phyloP scores from a whole-genome alignment of 1,140 invertebrate genomes.

The Temnothorax nylanderi region DNA sequence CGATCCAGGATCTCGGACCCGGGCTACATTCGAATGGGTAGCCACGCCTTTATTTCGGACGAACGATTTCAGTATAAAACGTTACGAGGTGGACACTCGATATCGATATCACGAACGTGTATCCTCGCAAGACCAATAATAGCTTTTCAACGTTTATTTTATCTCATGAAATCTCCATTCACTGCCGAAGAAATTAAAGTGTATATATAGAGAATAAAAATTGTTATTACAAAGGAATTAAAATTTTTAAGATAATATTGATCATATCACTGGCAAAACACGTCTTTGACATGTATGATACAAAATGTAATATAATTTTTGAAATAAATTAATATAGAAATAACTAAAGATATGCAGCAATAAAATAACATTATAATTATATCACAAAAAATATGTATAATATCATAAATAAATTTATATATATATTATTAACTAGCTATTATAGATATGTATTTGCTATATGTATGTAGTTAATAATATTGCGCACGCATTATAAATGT shows the following conservation, averaged over 20 bases:
- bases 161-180: neutral
- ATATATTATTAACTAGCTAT: neutral
- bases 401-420: neutral
- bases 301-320: neutral
- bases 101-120: constrained; percentile 7
- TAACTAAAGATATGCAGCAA: neutral
- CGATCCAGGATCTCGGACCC: constrained; percentile 4
- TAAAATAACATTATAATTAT: neutral
- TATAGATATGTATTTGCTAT: neutral
- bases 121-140: constrained; percentile 10
- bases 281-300: too few species aligned
- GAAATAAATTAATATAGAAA: neutral
- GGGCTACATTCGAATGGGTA: neutral
- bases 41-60: constrained; percentile 33
- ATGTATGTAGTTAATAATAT: neutral
- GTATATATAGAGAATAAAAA: neutral
- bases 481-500: neutral
- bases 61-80: constrained; percentile 18
- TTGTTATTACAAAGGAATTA: neutral
- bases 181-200: neutral
- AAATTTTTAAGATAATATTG: neutral
- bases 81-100: constrained; percentile 7
- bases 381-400: neutral
- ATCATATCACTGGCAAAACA: neutral
- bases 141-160: constrained; percentile 25